Percentiles rank a stretch among this genome's conserved stretches.
Evolutionary conservation across 2,888 invertebrate species (phyloP).

Genomic region (Epistrophella euchroma): DNA sequence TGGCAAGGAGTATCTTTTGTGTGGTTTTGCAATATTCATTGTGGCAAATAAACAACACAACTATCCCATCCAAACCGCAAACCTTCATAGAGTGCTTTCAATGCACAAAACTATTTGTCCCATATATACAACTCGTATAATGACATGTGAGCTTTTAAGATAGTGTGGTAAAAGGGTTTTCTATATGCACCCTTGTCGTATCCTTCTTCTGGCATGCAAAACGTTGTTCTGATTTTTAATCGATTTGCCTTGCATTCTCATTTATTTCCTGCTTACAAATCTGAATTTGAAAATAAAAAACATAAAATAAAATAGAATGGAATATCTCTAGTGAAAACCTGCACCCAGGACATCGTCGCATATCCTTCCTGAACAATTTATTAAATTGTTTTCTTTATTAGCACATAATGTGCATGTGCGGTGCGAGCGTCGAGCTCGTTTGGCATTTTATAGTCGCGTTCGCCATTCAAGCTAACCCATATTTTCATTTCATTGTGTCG

Average conservation of each 20-base stretch:
- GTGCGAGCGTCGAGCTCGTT: constrained; percentile 29
- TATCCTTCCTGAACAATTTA: constrained; percentile 54
- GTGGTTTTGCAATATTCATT: constrained; percentile 69
- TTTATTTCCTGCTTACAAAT: constrained; percentile 58
- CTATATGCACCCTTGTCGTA: background rate
- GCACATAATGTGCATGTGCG: constrained; percentile 46
- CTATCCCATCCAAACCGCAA: background rate
- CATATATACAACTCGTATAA: constrained; percentile 40
- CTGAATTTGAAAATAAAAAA: constrained; percentile 45
- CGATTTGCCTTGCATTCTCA: constrained; percentile 44
- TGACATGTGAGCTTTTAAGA: constrained; percentile 53
- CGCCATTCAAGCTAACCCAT: constrained; percentile 54
- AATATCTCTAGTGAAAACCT: background rate
- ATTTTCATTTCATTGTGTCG: constrained; percentile 52
- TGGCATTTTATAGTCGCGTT: constrained; percentile 43
- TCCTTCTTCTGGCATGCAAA: constrained; percentile 44
- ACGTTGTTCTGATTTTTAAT: constrained; percentile 51
- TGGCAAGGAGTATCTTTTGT: constrained; percentile 62
- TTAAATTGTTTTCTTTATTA: constrained; percentile 67
- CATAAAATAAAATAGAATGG: background rate
- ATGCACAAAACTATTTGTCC: constrained; percentile 6
- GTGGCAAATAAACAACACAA: constrained; percentile 49
- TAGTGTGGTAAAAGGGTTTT: constrained; percentile 2
- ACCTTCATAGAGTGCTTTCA: background rate
- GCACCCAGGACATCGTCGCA: constrained; percentile 5